A percentile compares a stretch with the other conserved stretches of the same genome.
Evolutionary conservation across 1,140 invertebrate species (phyloP).

Genomic region (Pogonomyrmex barbatus): DNA sequence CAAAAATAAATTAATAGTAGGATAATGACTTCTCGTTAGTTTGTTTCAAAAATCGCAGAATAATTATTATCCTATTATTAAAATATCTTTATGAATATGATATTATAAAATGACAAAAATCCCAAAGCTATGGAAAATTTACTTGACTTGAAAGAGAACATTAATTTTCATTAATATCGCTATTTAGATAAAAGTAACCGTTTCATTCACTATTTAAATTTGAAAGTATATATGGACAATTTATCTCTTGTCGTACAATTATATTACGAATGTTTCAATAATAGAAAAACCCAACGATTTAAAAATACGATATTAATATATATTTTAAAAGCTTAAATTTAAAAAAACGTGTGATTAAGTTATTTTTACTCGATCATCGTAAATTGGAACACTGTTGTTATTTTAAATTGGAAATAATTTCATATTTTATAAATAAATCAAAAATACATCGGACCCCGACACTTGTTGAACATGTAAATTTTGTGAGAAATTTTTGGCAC

Average conservation of each 20-base stretch:
- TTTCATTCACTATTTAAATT: constrained; percentile 11
- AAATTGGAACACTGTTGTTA: neutral
- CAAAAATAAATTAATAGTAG: constrained; percentile 6
- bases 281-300: constrained; percentile 1
- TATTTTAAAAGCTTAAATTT: constrained; percentile 1
- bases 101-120: neutral
- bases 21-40: constrained; percentile 4
- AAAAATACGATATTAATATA: neutral
- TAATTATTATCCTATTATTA: constrained; percentile 27
- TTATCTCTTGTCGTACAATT: neutral
- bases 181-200: constrained; percentile 11
- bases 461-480: constrained; percentile 1
- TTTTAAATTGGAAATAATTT: neutral
- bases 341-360: neutral
- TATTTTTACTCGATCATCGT: neutral
- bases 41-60: constrained; percentile 11
- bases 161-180: constrained; percentile 14
- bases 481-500: neutral
- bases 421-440: neutral
- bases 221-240: neutral
- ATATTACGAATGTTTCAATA: constrained; percentile 25
- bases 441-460: neutral
- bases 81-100: constrained; percentile 14
- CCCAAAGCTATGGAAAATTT: neutral
- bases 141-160: constrained; percentile 15